Evolutionary conservation across 1,140 invertebrate species (phyloP), one percentile per base, ranked within the genome.

Genomic region (Gryon sp.): DNA sequence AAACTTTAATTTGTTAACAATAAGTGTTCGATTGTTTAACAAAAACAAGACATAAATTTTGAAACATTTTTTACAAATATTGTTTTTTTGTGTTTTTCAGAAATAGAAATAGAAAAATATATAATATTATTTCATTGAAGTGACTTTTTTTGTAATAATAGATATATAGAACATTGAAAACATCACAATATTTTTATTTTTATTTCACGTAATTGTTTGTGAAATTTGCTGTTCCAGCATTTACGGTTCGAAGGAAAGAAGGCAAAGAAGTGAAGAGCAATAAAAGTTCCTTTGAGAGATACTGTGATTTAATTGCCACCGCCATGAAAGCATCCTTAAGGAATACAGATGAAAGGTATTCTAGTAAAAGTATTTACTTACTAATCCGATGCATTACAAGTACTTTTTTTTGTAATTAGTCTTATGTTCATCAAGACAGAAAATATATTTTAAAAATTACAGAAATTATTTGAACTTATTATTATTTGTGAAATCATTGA

Each of bases 201-300:
- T 18, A 48, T 60, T 59, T 53, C 36, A 41, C 30, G 59, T 77
- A 72, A 77, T 72, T 77, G 66, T 77, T 77, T 73, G 66, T 62
- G 62, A 72, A 72, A 77, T 66, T 18, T 62, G 75, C 62, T 68
- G 40, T 77, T 70, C 72, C 62, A 62, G 62, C 55, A 53, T 70
- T 68, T 55, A 66, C 60, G 36, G 65, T 62, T 70, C 50, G 40
- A 45, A 72, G 55, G 48, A 72, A 70, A 70, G 52, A 60, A 68
- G 72, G 57, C 22, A 66, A 62, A 34, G 55, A 62, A 59, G 60
- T 65, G 48, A 77, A 77, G 75, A 77, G 75, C 66, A 72, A 77
- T 77, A 77, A 77, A 77, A 72, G 75, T 77, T 77, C 55, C 66
- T 77, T 66, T 66, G 75, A 77, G 75, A 77, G 55, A 72, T 72